Conservation (phyloP, 92 coral and sea anemone species). For the Umimayanthus kanabou region DNA sequence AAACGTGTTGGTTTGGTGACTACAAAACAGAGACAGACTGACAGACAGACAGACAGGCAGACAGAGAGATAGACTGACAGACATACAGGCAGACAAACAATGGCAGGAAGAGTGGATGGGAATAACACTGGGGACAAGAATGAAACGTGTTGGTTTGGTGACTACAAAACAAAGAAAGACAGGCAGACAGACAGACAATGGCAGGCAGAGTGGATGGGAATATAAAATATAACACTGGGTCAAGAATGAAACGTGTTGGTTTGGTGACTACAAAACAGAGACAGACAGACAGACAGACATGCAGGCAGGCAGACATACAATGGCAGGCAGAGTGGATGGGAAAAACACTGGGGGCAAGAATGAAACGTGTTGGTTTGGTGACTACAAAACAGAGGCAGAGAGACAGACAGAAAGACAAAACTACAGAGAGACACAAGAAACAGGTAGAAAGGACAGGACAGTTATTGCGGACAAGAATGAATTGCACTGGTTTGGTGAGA, state of each 20-base stretch:
- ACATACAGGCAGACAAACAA: neutral
- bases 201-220: neutral
- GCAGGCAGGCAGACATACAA: neutral
- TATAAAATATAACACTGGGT: neutral
- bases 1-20: slow-evolving; percentile 44
- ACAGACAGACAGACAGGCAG: neutral
- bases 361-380: slow-evolving; percentile 40
- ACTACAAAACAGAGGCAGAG: neutral
- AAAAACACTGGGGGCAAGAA: neutral
- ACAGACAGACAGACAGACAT: neutral
- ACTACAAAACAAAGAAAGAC: neutral
- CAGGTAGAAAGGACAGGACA: too few relatives aligned
- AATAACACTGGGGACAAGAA: neutral
- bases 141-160: slow-evolving; percentile 15
- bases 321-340: neutral
- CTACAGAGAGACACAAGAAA: neutral
- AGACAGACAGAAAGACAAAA: neutral
- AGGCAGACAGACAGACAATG: neutral
- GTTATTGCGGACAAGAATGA: neutral
- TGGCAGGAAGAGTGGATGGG: neutral
- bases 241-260: slow-evolving; percentile 45
- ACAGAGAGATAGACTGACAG: neutral
- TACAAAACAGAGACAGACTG: neutral
- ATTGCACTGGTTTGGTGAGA: neutral
- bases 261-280: slow-evolving; percentile 1